A percentile compares a stretch with the other conserved stretches of the same genome.
These are phyloP conservation scores for Antechinus stuartii DNA, from an alignment of 2,113 vertebrate genomes.

Conservation along the genomic window DNA sequence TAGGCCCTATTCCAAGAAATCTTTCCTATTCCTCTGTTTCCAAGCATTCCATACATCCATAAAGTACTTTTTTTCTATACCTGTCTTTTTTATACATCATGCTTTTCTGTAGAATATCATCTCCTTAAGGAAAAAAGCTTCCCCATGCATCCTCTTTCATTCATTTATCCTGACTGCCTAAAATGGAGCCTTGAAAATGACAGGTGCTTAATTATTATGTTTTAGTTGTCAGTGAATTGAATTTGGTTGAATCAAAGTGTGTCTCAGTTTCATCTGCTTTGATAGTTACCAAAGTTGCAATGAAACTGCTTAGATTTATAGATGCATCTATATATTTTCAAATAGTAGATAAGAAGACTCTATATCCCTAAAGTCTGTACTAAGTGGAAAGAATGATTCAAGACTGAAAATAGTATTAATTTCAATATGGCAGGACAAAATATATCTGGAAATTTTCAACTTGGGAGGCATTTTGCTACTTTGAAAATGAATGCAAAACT, in stretches of 20 bases:
- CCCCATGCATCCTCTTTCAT: neutral
- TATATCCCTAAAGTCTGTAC: neutral
- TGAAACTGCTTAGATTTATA: neutral
- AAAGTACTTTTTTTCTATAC: neutral
- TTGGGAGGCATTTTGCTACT: neutral
- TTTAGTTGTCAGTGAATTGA: neutral
- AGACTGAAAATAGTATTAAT: neutral
- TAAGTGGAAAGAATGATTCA: neutral
- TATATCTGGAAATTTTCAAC: neutral
- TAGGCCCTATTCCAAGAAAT: neutral
- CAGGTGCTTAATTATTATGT: neutral
- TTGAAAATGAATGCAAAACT: neutral
- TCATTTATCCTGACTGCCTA: neutral
- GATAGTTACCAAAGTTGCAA: neutral
- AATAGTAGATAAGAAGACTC: neutral
- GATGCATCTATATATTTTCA: neutral
- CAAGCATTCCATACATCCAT: neutral
- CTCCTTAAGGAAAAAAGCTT: neutral
- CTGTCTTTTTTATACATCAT: neutral
- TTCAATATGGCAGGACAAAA: neutral
- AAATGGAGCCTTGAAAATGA: neutral
- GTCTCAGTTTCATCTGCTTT: neutral
- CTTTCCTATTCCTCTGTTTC: neutral
- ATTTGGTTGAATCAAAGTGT: neutral
- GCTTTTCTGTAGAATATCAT: neutral